Evolutionary conservation across 2,888 invertebrate species (phyloP), one percentile per base, ranked within the genome.

Genomic region (Chrysomela aeneicollis): DNA sequence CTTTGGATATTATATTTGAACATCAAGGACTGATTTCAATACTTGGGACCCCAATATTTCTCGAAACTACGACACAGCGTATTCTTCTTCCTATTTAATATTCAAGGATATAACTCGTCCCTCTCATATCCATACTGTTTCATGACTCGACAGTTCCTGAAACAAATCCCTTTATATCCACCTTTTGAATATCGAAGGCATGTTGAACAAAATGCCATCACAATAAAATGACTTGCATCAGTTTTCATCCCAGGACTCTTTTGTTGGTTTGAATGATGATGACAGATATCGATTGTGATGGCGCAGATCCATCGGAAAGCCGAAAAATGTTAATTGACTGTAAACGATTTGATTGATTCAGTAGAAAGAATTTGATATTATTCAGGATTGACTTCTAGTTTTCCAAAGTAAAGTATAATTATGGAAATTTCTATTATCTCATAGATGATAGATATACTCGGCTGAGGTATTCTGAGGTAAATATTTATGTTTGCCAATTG

Each of bases 141-240:
- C 66, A 69, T 71, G 71, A 71, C 69, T 69, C 64, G 63, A 61
- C 71, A 65, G 60, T 64, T 71, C 68, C 52, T 59, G 66, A 71
- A 71, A 71, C 65, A 67, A 69, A 70, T 62, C 62, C 60, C 51
- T 52, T 64, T 68, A 65, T 65, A 61, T 58, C 42, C 53, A 59
- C 59, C 65, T 59, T 61, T 59, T 22, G 30, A 32, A 37, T 59
- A 52, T 51, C 18, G 59, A 51, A 42, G 35, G 30, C 21, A 22
- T 9, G 15, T 26, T 49, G 59, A 59, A 61, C 54, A 42, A 59
- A 62, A 66, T 54, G 65, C 63, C 60, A 49, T 55, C 35, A 59
- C 49, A 65, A 47, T 58, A 55, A 42, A 63, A 63, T 66, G 66
- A 66, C 66, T 66, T 66, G 66, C 66, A 63, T 63, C 55, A 46